Base-by-base conservation (phyloP, 2,113 vertebrate genomes). In the Nannospalax galili region DNA sequence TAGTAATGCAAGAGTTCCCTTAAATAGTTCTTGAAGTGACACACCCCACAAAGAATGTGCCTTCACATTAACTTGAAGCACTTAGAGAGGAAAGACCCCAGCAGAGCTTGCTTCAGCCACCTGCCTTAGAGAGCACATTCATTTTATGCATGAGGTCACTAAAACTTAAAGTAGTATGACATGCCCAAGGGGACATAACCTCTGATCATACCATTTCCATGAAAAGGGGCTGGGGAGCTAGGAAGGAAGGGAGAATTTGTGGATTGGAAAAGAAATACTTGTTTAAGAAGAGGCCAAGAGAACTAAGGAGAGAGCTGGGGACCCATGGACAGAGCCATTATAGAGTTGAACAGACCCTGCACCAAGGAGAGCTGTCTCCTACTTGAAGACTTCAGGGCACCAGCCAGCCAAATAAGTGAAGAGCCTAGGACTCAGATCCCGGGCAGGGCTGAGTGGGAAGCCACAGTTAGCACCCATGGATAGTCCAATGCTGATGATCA, bases 401-500 rank as follows among this genome's bases (percentile, higher is more conserved):
- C 99, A 99, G 64, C 99, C 99, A 3, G 99, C 99, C 6, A 98
- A 48, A 0, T 98, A 98, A 16, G 99, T 99, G 86, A 99, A 99
- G 80, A 99, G 98, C 8, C 98, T 97, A 3, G 99, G 99, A 1
- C 99, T 99, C 0, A 99, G 93, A 93, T 99, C 99, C 8, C 99
- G 96, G 0, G 99, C 99, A 0, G 99, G 99, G 96, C 99, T 99
- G 90, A 99, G 98, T 40, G 99, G 99, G 0, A 91, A 98, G 58
- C 99, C 99, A 4, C 99, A 99, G 98, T 99, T 99, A 95, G 98
- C 98, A 65, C 98, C 99, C 99, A 99, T 98, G 96, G 99, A 99
- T 58, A 99, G 98, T 2, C 97, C 98, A 12, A 99, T 98, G 96
- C 98, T 98, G 64, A 99, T 91, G 96, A 99, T 97, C 96, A 99